These are phyloP conservation scores for Himalopsyche japonica DNA, from an alignment of 2,888 invertebrate species.

Conservation along the genomic window DNA sequence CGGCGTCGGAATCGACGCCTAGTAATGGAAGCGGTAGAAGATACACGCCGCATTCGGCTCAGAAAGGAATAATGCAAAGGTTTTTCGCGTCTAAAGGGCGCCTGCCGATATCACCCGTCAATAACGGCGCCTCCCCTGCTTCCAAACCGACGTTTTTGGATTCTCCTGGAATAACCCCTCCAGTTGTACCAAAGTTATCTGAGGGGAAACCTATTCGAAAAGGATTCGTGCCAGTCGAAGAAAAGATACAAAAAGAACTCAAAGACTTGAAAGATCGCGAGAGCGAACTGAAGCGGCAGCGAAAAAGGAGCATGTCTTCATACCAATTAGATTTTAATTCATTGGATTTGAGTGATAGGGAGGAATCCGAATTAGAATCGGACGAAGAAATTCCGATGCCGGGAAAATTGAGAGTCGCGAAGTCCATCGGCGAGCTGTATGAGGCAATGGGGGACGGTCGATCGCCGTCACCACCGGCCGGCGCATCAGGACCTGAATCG, in stretches of 20 bases:
- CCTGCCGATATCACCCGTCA: slow-evolving; percentile 51
- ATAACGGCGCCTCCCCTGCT: slow-evolving; percentile 44
- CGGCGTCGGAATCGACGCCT: slow-evolving; percentile 10
- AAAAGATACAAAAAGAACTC: slow-evolving; percentile 85
- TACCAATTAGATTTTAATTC: slow-evolving; percentile 63
- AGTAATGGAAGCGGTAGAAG: slow-evolving; percentile 60
- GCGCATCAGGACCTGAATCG: slow-evolving; percentile 54
- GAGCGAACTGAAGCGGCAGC: slow-evolving; percentile 74
- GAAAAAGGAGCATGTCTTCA: slow-evolving; percentile 62
- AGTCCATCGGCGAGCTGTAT: slow-evolving; percentile 70
- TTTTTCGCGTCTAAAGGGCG: slow-evolving; percentile 82
- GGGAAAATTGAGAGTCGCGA: slow-evolving; percentile 65
- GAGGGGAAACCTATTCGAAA: slow-evolving; percentile 71
- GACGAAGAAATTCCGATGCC: slow-evolving; percentile 65
- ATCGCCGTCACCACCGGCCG: slow-evolving; percentile 56
- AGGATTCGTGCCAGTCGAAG: slow-evolving; percentile 82
- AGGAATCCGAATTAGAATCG: slow-evolving; percentile 59
- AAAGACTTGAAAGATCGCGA: slow-evolving; percentile 82
- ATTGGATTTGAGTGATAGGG: slow-evolving; percentile 62
- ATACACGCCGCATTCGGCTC: slow-evolving; percentile 67
- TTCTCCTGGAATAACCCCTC: slow-evolving; percentile 44
- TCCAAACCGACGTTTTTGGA: slow-evolving; percentile 47
- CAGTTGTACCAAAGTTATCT: slow-evolving; percentile 53
- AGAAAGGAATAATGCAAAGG: slow-evolving; percentile 83
- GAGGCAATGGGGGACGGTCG: slow-evolving; percentile 59